Conservation (phyloP, 2,113 vertebrate species). For the Nannobrachium achirus region DNA sequence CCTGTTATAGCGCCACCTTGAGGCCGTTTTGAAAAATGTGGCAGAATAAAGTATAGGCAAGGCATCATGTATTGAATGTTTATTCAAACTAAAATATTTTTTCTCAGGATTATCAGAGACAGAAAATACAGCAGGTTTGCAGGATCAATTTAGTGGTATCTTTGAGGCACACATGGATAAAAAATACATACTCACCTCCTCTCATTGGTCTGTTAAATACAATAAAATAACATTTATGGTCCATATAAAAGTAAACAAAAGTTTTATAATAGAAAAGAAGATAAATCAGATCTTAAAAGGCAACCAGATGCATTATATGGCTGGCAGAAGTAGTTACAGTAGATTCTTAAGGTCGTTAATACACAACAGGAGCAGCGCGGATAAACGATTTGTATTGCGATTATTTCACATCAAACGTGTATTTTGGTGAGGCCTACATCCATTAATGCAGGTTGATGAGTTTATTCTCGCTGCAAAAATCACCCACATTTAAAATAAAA, state of each 20-base stretch:
- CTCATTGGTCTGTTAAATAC: constrained; percentile 44
- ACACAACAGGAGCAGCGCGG: too few relatives aligned
- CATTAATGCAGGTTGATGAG: too few relatives aligned
- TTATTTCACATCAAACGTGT: too few relatives aligned
- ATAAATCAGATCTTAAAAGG: constrained; percentile 5
- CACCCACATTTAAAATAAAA: too few relatives aligned
- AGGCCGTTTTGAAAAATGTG: too few relatives aligned
- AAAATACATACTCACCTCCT: constrained; percentile 20
- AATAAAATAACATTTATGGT: constrained; percentile 35
- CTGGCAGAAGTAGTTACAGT: constrained; percentile 35
- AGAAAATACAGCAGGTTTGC: constrained; percentile 62
- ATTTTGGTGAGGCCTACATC: too few relatives aligned
- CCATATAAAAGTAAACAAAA: constrained; percentile 57
- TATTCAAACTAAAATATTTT: constrained; percentile 59
- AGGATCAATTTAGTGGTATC: constrained; percentile 20
- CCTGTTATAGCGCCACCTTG: too few relatives aligned
- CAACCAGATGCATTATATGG: constrained; percentile 29
- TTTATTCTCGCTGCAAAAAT: too few relatives aligned
- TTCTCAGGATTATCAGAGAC: constrained; percentile 36
- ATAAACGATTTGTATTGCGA: too few relatives aligned
- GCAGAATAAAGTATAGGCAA: background rate
- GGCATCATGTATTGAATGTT: constrained; percentile 33
- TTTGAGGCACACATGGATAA: constrained; percentile 48
- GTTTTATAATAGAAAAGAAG: constrained; percentile 45
- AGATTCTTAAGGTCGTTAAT: constrained; percentile 24